Conservation (phyloP, 2,797 vertebrate genomes). For the Gallirallus australis region DNA sequence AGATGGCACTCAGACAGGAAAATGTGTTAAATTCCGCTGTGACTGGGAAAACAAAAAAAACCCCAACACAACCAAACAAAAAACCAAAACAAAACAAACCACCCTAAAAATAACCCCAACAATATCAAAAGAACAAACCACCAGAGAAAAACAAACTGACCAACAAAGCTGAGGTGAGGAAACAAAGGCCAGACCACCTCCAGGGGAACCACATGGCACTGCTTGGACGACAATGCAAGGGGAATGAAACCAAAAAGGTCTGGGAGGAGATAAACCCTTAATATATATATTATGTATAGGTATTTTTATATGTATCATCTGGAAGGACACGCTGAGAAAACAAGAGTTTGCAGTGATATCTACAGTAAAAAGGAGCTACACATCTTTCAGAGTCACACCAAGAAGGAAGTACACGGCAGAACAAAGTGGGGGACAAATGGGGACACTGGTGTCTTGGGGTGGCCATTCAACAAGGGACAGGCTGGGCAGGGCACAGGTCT, state of each 20-base stretch:
- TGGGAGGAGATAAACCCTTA: neutral
- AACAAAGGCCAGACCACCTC: conserved; percentile 53
- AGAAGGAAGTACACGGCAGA: conserved; percentile 69
- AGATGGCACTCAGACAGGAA: conserved; percentile 70
- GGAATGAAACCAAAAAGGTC: neutral
- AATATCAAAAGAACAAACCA: neutral
- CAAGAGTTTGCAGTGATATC: conserved; percentile 54
- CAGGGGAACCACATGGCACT: conserved; percentile 64
- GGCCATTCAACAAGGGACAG: neutral
- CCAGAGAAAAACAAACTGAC: conserved; percentile 23
- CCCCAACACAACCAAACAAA: neutral
- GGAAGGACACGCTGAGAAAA: conserved; percentile 73
- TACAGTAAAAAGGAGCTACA: conserved; percentile 74
- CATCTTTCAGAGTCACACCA: conserved; percentile 72
- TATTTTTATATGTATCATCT: conserved; percentile 79
- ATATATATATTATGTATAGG: conserved; percentile 75
- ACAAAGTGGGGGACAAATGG: conserved; percentile 22
- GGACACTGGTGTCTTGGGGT: conserved; percentile 3
- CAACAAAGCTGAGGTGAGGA: conserved; percentile 21
- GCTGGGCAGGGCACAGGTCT: neutral
- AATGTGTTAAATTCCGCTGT: conserved; percentile 59
- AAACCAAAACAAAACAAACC: too few species aligned
- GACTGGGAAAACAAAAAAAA: conserved; percentile 23
- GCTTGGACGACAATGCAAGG: conserved; percentile 28
- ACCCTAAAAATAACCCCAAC: neutral